Percentiles rank a stretch among this genome's conserved stretches.
Conservation (phyloP, 1,140 invertebrate species). For the Nasonia giraulti region DNA sequence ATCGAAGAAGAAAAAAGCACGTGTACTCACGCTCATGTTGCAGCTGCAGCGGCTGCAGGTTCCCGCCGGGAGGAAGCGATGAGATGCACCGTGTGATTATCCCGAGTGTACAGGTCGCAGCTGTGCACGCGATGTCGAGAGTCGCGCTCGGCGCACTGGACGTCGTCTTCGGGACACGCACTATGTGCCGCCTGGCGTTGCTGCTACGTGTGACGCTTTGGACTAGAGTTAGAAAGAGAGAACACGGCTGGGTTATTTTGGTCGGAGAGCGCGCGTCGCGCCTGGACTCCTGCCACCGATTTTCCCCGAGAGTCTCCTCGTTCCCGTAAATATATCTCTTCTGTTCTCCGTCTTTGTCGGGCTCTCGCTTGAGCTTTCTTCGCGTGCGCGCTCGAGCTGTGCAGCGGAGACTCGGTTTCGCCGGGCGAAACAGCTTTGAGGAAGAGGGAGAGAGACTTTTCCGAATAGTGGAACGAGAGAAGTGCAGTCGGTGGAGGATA, state of each 20-base stretch:
- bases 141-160: constrained; percentile 58
- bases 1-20: background rate
- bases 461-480: no score
- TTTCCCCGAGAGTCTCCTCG: constrained; percentile 66
- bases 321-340: constrained; percentile 71
- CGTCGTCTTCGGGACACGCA: constrained; percentile 61
- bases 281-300: constrained; percentile 71
- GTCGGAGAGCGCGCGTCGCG: constrained; percentile 61
- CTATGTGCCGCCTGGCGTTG: constrained; percentile 54
- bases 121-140: no score
- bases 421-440: no score
- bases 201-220: no score
- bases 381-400: background rate
- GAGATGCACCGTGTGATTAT: background rate
- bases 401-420: constrained; percentile 4
- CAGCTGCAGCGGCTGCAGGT: background rate
- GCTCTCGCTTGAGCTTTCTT: constrained; percentile 48
- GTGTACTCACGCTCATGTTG: constrained; percentile 32
- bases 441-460: no score
- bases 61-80: no score
- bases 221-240: constrained; percentile 27
- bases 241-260: constrained; percentile 65
- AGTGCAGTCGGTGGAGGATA: no score
- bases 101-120: background rate
- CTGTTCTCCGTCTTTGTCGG: constrained; percentile 53